phyloP scores from a whole-genome alignment of 2,888 invertebrate species.

The Ligdia adustata region DNA sequence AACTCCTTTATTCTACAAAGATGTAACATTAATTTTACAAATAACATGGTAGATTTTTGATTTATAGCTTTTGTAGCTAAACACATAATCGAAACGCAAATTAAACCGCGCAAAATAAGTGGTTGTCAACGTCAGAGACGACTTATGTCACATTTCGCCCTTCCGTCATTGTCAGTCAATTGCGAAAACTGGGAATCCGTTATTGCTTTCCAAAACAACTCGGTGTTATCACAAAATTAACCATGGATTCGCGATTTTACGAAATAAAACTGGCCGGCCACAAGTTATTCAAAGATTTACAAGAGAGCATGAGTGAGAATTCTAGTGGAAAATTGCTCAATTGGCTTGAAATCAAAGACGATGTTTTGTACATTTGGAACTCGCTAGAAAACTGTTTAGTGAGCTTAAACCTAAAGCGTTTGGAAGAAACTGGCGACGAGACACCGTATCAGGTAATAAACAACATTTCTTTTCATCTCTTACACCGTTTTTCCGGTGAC shows the following conservation, averaged over 20 bases:
- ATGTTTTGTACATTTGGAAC: conserved; percentile 88
- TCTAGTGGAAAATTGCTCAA: conserved; percentile 83
- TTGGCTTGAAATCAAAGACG: conserved; percentile 86
- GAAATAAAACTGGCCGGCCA: conserved; percentile 84
- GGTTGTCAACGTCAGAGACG: conserved; percentile 8
- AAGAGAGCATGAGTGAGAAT: conserved; percentile 79
- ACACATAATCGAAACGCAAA: background rate
- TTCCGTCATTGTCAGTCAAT: conserved; percentile 28
- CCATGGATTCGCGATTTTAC: conserved; percentile 84
- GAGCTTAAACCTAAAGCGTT: conserved; percentile 83
- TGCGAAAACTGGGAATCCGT: conserved; percentile 26
- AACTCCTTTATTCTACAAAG: too few species aligned
- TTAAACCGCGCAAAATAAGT: background rate
- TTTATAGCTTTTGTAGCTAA: too few species aligned
- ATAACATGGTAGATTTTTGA: too few species aligned
- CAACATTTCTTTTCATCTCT: conserved; percentile 8
- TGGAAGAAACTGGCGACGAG: conserved; percentile 75
- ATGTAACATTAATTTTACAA: too few species aligned
- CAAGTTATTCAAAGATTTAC: conserved; percentile 85
- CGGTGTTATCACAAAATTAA: conserved; percentile 35
- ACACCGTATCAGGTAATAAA: conserved; percentile 84
- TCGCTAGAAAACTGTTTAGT: conserved; percentile 85
- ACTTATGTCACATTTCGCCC: conserved; percentile 43
- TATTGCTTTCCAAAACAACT: conserved; percentile 47
- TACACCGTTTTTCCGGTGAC: conserved; percentile 3